Percentiles rank a stretch among this genome's conserved stretches.
Evolutionary conservation across 2,888 invertebrate species (phyloP).

Genomic region (Heliconius charithonia): DNA sequence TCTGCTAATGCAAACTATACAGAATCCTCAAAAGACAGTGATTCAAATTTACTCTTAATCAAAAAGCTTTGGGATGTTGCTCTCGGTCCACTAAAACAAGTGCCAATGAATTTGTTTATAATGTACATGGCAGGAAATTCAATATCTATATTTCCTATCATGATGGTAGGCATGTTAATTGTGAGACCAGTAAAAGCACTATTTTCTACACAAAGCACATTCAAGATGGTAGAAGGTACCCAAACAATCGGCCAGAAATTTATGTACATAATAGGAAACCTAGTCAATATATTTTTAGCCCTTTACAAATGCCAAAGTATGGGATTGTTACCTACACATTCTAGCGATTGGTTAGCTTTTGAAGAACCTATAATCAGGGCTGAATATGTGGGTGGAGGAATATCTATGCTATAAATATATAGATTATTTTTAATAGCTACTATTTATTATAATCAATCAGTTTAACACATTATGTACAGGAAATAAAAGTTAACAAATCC

Average conservation of each 20-base stretch:
- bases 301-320: conserved; percentile 99
- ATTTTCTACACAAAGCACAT: conserved; percentile 94
- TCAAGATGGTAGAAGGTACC: conserved; percentile 96
- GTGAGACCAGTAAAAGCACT: conserved; percentile 98
- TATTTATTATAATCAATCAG: conserved; percentile 62
- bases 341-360: conserved; percentile 99
- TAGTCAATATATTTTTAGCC: conserved; percentile 95
- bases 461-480: conserved; percentile 70
- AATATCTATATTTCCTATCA: conserved; percentile 99
- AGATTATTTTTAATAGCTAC: conserved; percentile 57
- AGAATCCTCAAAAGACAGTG: conserved; percentile 92
- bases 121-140: conserved; percentile 99
- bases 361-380: conserved; percentile 94
- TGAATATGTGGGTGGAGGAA: conserved; percentile 94
- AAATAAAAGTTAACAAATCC: conserved; percentile 53
- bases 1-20: conserved; percentile 88
- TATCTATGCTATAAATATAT: conserved; percentile 82
- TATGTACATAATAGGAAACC: conserved; percentile 96
- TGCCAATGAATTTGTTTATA: conserved; percentile 99
- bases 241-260: conserved; percentile 95
- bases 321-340: conserved; percentile 97
- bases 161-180: conserved; percentile 99
- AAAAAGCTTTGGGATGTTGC: conserved; percentile 99
- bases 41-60: conserved; percentile 88
- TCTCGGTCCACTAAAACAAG: conserved; percentile 96